Evolutionary conservation across 2,113 vertebrate species (phyloP).

Genomic region (Hypocryptadius cinnamomeus): DNA sequence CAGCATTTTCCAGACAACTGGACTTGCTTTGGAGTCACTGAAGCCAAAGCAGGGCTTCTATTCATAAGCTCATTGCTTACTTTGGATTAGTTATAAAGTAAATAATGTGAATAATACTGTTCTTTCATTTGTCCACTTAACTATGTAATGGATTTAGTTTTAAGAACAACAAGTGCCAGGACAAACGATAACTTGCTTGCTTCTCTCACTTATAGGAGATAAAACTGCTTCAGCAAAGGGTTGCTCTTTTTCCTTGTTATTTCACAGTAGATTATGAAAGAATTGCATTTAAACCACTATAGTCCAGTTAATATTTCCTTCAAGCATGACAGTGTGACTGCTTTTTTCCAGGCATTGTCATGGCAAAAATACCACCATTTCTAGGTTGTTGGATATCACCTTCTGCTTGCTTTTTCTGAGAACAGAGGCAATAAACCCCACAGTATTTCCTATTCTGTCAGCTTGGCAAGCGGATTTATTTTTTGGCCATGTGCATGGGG

Average conservation of each 20-base stretch:
- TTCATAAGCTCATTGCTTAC: background rate
- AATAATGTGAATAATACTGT: background rate
- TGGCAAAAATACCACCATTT: background rate
- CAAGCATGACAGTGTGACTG: background rate
- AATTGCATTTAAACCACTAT: background rate
- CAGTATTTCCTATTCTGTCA: background rate
- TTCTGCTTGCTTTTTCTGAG: background rate
- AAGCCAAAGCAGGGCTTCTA: background rate
- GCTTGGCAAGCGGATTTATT: background rate
- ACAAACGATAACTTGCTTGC: background rate
- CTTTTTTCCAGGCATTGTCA: background rate
- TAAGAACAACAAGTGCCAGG: background rate
- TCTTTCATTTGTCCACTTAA: background rate
- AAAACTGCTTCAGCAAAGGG: background rate
- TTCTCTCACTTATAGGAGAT: background rate
- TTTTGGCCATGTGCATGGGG: accelerated
- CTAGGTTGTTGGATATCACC: background rate
- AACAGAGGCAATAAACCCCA: accelerated
- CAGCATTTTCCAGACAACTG: background rate
- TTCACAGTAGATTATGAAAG: background rate
- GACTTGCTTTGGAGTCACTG: background rate
- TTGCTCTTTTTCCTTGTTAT: background rate
- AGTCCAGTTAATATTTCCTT: background rate
- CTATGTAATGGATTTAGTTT: background rate
- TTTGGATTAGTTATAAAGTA: constrained; percentile 15